phyloP scores from a whole-genome alignment of 1,140 invertebrate species.

The Cheumatopsyche charites region DNA sequence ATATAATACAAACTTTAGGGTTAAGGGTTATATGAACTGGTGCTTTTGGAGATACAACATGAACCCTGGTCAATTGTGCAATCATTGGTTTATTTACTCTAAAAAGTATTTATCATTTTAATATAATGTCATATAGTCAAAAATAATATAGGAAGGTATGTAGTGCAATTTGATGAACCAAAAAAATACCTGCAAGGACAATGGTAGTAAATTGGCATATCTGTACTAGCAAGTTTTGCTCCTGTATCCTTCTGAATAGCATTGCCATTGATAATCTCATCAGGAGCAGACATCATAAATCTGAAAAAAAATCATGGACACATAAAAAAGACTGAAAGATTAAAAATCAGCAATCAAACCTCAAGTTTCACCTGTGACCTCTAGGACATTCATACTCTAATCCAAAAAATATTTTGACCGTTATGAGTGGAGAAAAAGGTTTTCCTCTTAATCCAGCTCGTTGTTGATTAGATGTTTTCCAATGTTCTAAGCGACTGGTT shows the following conservation, averaged over 20 bases:
- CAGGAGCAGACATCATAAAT: conserved; percentile 91
- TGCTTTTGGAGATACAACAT: conserved; percentile 91
- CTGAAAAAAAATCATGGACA: conserved; percentile 54
- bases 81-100: conserved; percentile 68
- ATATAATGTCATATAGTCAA: neutral
- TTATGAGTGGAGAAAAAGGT: conserved; percentile 62
- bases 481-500: conserved; percentile 37
- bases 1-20: conserved; percentile 66
- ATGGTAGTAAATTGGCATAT: conserved; percentile 90
- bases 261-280: conserved; percentile 68
- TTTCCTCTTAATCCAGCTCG: conserved; percentile 51
- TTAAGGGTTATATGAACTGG: conserved; percentile 88
- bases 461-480: conserved; percentile 50
- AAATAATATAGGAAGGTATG: conserved; percentile 10
- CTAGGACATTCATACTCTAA: conserved; percentile 96
- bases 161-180: conserved; percentile 12
- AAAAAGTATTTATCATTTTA: conserved; percentile 28
- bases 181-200: conserved; percentile 81
- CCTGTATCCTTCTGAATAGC: conserved; percentile 76
- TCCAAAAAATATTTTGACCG: conserved; percentile 94
- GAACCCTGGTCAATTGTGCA: conserved; percentile 91
- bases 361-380: conserved; percentile 72
- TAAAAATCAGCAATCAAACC: conserved; percentile 3
- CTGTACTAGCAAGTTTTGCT: conserved; percentile 77
- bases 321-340: neutral